Evolutionary conservation across 2,888 invertebrate species (phyloP).

Genomic region (Dryadula phaetusa): DNA sequence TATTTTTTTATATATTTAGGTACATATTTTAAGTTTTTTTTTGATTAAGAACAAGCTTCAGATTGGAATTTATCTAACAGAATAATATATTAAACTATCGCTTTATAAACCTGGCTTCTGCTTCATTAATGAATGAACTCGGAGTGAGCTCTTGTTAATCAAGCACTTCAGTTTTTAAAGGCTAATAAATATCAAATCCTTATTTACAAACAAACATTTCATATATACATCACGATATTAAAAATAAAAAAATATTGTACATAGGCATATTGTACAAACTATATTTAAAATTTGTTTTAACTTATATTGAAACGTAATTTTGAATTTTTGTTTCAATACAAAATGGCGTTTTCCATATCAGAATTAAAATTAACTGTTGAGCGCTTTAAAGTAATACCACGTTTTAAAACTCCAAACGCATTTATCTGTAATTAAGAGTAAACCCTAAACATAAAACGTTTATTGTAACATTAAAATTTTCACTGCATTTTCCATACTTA

Average conservation of each 20-base stretch:
- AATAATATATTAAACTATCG: too few species aligned
- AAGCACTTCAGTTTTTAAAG: too few species aligned
- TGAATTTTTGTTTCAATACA: not conserved
- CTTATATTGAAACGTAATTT: constrained; percentile 47
- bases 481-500: not conserved
- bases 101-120: too few species aligned
- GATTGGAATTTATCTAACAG: too few species aligned
- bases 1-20: too few species aligned
- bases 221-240: not conserved
- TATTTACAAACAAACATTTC: not conserved
- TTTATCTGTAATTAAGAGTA: constrained; percentile 26
- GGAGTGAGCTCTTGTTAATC: too few species aligned
- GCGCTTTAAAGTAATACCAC: constrained; percentile 15
- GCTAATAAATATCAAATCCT: too few species aligned
- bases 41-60: too few species aligned
- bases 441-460: constrained; percentile 22
- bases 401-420: constrained; percentile 20
- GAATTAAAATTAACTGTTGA: constrained; percentile 27
- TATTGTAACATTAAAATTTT: constrained; percentile 11
- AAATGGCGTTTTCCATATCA: constrained; percentile 6
- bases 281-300: not conserved
- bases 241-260: too few species aligned
- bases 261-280: not conserved
- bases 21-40: too few species aligned
- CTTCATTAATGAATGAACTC: too few species aligned